A percentile compares a stretch with the other conserved stretches of the same genome.
phyloP scores from a whole-genome alignment of 2,113 vertebrate genomes.

The Rhynchomys soricoides region DNA sequence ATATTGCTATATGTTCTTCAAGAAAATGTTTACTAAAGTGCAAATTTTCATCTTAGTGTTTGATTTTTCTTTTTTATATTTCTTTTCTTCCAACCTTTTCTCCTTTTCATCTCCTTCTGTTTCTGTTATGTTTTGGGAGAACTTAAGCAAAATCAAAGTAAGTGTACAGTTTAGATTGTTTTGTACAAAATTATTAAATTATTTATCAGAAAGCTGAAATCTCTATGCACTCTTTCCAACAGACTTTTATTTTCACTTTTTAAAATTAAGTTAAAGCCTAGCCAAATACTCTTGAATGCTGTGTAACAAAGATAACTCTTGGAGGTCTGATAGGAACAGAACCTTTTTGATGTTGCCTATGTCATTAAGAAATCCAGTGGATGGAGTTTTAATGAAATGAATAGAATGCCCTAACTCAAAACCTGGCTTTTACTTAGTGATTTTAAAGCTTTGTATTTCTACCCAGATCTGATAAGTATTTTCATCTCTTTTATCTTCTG shows the following conservation, averaged over 20 bases:
- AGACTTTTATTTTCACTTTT: slow-evolving; percentile 26
- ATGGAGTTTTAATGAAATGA: slow-evolving; percentile 47
- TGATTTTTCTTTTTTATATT: background rate
- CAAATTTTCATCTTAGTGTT: background rate
- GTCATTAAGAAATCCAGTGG: background rate
- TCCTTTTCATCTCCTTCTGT: too few relatives aligned
- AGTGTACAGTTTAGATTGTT: background rate
- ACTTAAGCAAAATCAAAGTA: background rate
- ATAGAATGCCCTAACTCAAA: slow-evolving; percentile 7
- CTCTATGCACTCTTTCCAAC: background rate
- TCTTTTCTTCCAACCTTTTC: background rate
- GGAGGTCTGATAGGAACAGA: background rate
- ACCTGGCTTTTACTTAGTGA: background rate
- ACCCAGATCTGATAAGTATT: slow-evolving; percentile 35
- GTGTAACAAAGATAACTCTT: slow-evolving; percentile 19
- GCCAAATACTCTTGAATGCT: background rate
- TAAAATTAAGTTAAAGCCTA: background rate
- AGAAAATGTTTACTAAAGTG: background rate
- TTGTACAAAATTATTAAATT: background rate
- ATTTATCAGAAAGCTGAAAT: slow-evolving; percentile 29
- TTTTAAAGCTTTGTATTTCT: slow-evolving; percentile 32
- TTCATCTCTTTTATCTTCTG: slow-evolving; percentile 36
- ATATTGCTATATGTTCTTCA: background rate
- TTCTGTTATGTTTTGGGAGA: background rate
- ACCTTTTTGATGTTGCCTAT: background rate